Evolutionary conservation across 2,888 invertebrate species (phyloP).

Genomic region (Scaptomyza reducta): DNA sequence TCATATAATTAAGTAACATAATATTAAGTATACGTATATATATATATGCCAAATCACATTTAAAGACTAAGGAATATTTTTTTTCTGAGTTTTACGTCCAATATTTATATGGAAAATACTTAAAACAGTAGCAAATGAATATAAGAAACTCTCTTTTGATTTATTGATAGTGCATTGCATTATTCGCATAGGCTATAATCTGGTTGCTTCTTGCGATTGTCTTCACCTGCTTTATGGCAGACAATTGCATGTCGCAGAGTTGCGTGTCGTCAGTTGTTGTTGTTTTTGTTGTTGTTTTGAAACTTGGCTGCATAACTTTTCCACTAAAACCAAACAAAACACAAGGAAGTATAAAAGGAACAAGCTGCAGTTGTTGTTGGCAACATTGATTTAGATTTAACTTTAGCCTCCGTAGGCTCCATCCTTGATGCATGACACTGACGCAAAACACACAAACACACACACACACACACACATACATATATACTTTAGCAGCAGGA

Average conservation of each 20-base stretch:
- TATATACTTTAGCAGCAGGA: constrained; percentile 18
- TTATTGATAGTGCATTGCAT: constrained; percentile 2
- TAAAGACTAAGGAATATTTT: too few relatives aligned
- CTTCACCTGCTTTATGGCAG: constrained; percentile 5
- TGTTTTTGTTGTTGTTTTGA: too few relatives aligned
- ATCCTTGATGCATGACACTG: constrained; percentile 22
- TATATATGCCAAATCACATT: too few relatives aligned
- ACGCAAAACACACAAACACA: background rate
- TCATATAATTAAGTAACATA: too few relatives aligned
- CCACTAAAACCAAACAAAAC: constrained; percentile 15
- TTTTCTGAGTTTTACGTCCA: too few relatives aligned
- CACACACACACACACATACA: background rate
- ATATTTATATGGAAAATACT: too few relatives aligned
- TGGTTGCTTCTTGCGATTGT: constrained; percentile 4
- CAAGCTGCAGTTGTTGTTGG: constrained; percentile 34
- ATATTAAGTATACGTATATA: too few relatives aligned
- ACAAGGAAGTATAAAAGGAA: background rate
- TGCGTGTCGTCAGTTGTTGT: constrained; percentile 30
- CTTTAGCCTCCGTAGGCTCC: constrained; percentile 13
- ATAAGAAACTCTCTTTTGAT: background rate
- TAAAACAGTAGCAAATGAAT: too few relatives aligned
- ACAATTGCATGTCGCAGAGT: constrained; percentile 41
- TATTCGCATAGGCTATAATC: background rate
- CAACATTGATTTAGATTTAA: constrained; percentile 38
- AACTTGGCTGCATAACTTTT: constrained; percentile 24